Conservation (phyloP, 37 sponge, comb jelly and placozoan species). For the Oscarella lobularis region DNA sequence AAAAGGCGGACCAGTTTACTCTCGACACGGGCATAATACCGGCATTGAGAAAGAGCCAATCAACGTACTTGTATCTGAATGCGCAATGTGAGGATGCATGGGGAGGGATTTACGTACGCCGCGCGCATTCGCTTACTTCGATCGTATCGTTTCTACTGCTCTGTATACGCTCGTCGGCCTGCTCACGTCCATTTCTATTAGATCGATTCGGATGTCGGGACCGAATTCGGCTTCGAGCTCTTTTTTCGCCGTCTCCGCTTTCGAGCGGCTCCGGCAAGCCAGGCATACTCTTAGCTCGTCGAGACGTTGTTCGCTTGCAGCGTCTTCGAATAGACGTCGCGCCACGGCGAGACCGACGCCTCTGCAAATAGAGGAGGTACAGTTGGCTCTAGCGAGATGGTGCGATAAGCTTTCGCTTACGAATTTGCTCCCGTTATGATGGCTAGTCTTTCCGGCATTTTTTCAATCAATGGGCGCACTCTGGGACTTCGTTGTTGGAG, state of each 20-base stretch:
- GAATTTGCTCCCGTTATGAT: conserved; percentile 54
- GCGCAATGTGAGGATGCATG: neutral
- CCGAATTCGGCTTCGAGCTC: conserved; percentile 9
- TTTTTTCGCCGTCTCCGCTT: conserved; percentile 25
- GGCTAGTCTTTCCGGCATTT: conserved; percentile 12
- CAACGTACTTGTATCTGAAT: conserved; percentile 22
- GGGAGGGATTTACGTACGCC: neutral
- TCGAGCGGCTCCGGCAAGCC: conserved; percentile 40
- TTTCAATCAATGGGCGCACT: too few relatives aligned
- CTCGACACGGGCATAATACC: conserved; percentile 51
- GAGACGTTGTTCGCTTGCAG: neutral
- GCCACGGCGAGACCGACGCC: conserved; percentile 43
- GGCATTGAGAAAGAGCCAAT: conserved; percentile 46
- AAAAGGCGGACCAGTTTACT: conserved; percentile 23
- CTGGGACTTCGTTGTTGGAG: too few relatives aligned
- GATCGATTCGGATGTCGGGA: conserved; percentile 22
- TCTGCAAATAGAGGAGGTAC: conserved; percentile 8
- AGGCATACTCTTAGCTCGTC: conserved; percentile 18
- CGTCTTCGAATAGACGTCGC: conserved; percentile 24
- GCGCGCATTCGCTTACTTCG: conserved; percentile 10
- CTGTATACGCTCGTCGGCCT: conserved; percentile 5
- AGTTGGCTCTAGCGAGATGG: too few relatives aligned
- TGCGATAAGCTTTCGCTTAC: too few relatives aligned
- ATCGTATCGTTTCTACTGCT: conserved; percentile 22
- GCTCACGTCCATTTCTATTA: conserved; percentile 35